These are phyloP conservation scores for Physella acuta DNA, from an alignment of 1,140 invertebrate species.

Conservation along the genomic window DNA sequence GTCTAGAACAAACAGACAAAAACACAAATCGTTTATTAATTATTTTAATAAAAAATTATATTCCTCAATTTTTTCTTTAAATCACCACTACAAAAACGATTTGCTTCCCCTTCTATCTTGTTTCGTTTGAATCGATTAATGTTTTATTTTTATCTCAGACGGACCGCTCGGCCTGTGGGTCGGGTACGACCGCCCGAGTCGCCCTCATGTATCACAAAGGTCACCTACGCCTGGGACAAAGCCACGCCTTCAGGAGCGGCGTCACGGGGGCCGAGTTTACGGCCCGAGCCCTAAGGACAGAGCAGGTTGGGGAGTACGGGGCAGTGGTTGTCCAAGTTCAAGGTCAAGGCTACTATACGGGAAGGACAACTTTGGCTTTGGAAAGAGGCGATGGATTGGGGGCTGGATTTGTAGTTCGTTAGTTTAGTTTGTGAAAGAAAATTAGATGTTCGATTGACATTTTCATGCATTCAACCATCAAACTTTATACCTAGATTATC, in stretches of 20 bases:
- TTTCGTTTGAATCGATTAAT: background rate
- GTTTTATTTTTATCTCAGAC: slow-evolving; percentile 41
- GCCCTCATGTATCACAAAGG: slow-evolving; percentile 49
- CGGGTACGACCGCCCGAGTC: slow-evolving; percentile 51
- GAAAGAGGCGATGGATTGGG: slow-evolving; percentile 49
- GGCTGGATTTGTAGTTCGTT: slow-evolving; percentile 37
- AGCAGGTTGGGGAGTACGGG: slow-evolving; percentile 27
- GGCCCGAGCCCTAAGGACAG: slow-evolving; percentile 34
- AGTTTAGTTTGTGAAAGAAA: no score
- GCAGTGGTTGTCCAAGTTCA: slow-evolving; percentile 51
- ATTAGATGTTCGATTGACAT: no score
- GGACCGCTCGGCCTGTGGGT: slow-evolving; percentile 55
- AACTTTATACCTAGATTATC: no score
- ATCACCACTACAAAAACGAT: no score
- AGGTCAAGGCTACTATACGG: slow-evolving; percentile 51
- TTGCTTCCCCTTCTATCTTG: no score
- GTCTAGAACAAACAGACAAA: no score
- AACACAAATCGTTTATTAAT: no score
- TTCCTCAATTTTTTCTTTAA: no score
- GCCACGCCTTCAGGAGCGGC: slow-evolving; percentile 39
- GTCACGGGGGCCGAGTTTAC: slow-evolving; percentile 39
- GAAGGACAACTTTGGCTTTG: slow-evolving; percentile 38
- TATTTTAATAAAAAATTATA: no score
- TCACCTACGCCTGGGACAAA: slow-evolving; percentile 40
- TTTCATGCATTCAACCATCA: no score